Percentiles rank a stretch among this genome's conserved stretches.
Evolutionary conservation across 2,113 vertebrate genomes (phyloP).

Genomic region (Pelvicachromis taeniatus): DNA sequence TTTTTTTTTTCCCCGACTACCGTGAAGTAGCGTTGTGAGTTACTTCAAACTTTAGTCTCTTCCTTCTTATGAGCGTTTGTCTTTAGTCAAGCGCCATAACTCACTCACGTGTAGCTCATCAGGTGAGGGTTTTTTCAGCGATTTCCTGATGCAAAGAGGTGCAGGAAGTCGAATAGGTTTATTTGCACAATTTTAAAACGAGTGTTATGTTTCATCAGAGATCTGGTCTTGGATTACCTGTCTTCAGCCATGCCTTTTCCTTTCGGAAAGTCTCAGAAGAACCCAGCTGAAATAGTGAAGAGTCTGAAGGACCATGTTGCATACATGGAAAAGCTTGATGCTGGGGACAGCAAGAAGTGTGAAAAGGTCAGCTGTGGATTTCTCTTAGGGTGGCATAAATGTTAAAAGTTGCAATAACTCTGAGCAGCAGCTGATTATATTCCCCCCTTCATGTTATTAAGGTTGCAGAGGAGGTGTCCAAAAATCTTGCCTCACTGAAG

Average conservation of each 20-base stretch:
- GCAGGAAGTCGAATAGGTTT: slow-evolving; percentile 23
- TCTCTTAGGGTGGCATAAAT: background rate
- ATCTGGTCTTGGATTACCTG: background rate
- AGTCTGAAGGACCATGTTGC: slow-evolving; percentile 77
- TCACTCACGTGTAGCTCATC: background rate
- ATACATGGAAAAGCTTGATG: slow-evolving; percentile 74
- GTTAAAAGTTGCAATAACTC: background rate
- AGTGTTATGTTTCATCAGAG: background rate
- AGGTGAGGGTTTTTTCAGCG: slow-evolving; percentile 1
- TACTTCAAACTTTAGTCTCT: background rate
- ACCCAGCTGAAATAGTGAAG: slow-evolving; percentile 77
- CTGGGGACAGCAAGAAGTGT: slow-evolving; percentile 74
- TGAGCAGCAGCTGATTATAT: background rate
- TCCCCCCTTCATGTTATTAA: background rate
- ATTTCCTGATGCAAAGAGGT: slow-evolving; percentile 23
- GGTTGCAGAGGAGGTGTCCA: slow-evolving; percentile 78
- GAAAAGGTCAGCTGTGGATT: slow-evolving; percentile 68
- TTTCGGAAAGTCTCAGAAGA: slow-evolving; percentile 80
- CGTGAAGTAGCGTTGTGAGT: background rate
- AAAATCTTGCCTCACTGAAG: slow-evolving; percentile 74
- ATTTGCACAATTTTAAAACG: background rate
- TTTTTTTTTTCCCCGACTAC: background rate
- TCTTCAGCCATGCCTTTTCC: slow-evolving; percentile 76
- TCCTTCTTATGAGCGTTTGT: background rate
- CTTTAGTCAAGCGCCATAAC: background rate